phyloP scores from a whole-genome alignment of 2,797 vertebrate species.

The Alfaro cultratus region DNA sequence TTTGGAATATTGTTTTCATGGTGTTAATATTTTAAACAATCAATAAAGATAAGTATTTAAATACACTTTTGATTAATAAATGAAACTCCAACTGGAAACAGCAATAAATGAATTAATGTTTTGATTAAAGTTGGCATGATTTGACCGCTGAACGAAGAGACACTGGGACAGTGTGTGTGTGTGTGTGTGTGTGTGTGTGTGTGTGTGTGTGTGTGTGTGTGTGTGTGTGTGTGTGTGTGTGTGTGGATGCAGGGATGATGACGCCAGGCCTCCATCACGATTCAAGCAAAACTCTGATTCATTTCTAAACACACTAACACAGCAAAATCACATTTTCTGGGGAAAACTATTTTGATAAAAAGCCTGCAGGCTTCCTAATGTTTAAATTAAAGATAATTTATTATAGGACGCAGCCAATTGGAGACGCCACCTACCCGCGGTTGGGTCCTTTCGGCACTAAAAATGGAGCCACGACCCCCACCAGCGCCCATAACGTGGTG shows the following conservation, averaged over 20 bases:
- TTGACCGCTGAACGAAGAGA: neutral
- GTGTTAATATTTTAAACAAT: neutral
- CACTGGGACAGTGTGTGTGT: neutral
- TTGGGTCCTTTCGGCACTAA: constrained; percentile 97
- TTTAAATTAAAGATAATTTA: neutral
- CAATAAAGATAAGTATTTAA: neutral
- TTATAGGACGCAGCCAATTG: constrained; percentile 10
- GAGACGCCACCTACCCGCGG: constrained; percentile 84
- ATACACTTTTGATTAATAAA: neutral
- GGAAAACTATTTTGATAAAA: neutral
- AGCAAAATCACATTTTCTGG: neutral
- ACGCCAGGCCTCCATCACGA: constrained; percentile 55
- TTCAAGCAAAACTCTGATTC: neutral
- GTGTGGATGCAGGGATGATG: constrained; percentile 2
- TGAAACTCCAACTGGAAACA: neutral
- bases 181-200: neutral
- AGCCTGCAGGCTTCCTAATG: neutral
- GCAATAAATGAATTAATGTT: neutral
- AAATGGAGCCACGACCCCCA: constrained; percentile 92
- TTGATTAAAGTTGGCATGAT: neutral
- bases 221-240: neutral
- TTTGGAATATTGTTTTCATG: neutral
- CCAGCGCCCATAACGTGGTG: constrained; percentile 93
- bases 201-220: neutral
- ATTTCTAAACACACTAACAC: neutral